phyloP scores from a whole-genome alignment of 2,888 invertebrate species.

The Alsophila aescularia region DNA sequence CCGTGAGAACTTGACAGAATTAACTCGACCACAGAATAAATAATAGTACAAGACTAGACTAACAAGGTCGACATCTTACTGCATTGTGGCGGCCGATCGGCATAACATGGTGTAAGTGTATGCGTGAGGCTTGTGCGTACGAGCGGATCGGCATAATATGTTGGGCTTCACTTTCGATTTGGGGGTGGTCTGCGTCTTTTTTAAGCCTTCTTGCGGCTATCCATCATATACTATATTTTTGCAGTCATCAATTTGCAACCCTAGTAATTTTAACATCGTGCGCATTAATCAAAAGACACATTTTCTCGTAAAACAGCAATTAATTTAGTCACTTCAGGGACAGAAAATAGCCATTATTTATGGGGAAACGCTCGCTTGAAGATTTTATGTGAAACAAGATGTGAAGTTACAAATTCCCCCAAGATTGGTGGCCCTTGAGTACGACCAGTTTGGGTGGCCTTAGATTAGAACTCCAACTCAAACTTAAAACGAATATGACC shows the following conservation, averaged over 20 bases:
- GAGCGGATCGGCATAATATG: no score
- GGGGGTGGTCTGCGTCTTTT: no score
- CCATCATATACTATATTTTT: constrained; percentile 6
- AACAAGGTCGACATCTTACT: no score
- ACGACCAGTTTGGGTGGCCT: constrained; percentile 6
- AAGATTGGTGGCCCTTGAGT: constrained; percentile 35
- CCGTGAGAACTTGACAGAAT: no score
- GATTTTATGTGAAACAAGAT: constrained; percentile 58
- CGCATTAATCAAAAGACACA: constrained; percentile 28
- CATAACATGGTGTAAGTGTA: no score
- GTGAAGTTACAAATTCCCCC: constrained; percentile 58
- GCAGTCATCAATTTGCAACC: constrained; percentile 10
- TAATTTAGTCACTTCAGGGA: constrained; percentile 48
- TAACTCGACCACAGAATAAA: no score
- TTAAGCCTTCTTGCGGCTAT: no score
- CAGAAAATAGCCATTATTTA: constrained; percentile 67
- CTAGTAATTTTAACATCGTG: constrained; percentile 19
- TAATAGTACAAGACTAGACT: no score
- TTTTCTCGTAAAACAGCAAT: constrained; percentile 33
- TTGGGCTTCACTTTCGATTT: no score
- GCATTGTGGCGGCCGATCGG: no score
- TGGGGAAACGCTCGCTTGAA: constrained; percentile 54
- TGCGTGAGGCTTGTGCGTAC: no score
- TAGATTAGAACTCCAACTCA: not conserved
- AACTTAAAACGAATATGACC: not conserved